These are phyloP conservation scores for Panthera tigris DNA, from an alignment of 2,113 vertebrate species.

Conservation along the genomic window DNA sequence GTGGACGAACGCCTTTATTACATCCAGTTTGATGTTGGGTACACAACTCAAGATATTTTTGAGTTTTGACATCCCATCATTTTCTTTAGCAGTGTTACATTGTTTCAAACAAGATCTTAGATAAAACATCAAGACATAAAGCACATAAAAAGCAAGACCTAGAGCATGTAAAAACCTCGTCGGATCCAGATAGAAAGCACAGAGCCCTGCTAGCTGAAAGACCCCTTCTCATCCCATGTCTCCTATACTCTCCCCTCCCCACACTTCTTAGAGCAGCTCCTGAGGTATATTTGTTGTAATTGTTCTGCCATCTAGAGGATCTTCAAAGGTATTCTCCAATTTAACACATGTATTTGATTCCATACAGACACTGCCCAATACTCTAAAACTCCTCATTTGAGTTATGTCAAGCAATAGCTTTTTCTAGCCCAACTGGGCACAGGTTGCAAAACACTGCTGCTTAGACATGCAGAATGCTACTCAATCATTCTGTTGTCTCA, in stretches of 20 bases:
- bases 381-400: not conserved
- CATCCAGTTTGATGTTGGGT: not conserved
- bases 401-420: not conserved
- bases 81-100: not conserved
- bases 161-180: not conserved
- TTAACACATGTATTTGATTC: not conserved
- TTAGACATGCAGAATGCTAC: not conserved
- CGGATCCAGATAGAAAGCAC: not conserved
- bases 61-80: not conserved
- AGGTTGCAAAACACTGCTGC: not conserved
- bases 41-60: not conserved
- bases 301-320: slow-evolving; percentile 50
- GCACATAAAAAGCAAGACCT: not conserved
- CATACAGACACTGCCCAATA: not conserved
- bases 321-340: slow-evolving; percentile 19
- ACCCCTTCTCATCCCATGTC: not conserved
- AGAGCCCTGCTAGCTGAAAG: not conserved
- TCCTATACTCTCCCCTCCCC: not conserved
- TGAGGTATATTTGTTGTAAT: not conserved
- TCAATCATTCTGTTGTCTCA: not conserved
- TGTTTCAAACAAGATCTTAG: slow-evolving; percentile 23
- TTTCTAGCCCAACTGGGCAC: not conserved
- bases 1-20: not conserved
- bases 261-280: not conserved
- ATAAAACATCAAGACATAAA: not conserved